Conservation (phyloP, 2,113 vertebrate genomes). For the Thermophis baileyi region DNA sequence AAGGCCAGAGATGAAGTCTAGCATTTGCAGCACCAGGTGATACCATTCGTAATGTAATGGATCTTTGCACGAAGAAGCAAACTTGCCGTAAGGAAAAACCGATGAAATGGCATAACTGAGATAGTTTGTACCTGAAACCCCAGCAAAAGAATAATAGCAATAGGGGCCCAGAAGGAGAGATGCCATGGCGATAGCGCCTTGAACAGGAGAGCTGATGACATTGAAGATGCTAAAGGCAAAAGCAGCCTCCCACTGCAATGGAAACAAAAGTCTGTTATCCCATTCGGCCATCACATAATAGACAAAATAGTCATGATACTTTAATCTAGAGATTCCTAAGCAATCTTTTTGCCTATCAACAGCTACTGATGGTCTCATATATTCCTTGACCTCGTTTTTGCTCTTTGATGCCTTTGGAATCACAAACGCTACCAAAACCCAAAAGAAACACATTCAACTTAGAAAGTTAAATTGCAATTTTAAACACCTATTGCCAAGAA, state of each 20-base stretch:
- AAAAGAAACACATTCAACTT: background rate
- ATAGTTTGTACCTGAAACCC: constrained; percentile 49
- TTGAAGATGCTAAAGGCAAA: constrained; percentile 57
- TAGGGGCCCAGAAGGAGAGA: constrained; percentile 54
- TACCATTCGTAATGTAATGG: constrained; percentile 15
- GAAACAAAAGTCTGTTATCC: constrained; percentile 53
- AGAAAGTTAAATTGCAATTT: background rate
- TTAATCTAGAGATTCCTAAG: background rate
- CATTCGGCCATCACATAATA: constrained; percentile 5
- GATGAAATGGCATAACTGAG: constrained; percentile 35
- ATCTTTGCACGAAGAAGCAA: constrained; percentile 45
- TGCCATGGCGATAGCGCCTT: constrained; percentile 54
- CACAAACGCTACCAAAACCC: background rate
- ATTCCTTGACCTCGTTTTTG: background rate
- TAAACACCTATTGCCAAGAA: background rate
- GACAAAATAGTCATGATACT: background rate
- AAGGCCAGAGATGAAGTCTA: constrained; percentile 5
- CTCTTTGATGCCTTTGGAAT: background rate
- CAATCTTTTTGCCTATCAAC: background rate
- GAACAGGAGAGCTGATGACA: constrained; percentile 38
- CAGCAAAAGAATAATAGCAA: constrained; percentile 52
- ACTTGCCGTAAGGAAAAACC: constrained; percentile 51
- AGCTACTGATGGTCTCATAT: background rate
- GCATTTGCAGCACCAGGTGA: constrained; percentile 46
- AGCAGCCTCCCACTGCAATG: constrained; percentile 60